Evolutionary conservation across 2,113 vertebrate species (phyloP), one percentile per base, ranked within the genome.

Genomic region (Tetraodon nigroviridis): DNA sequence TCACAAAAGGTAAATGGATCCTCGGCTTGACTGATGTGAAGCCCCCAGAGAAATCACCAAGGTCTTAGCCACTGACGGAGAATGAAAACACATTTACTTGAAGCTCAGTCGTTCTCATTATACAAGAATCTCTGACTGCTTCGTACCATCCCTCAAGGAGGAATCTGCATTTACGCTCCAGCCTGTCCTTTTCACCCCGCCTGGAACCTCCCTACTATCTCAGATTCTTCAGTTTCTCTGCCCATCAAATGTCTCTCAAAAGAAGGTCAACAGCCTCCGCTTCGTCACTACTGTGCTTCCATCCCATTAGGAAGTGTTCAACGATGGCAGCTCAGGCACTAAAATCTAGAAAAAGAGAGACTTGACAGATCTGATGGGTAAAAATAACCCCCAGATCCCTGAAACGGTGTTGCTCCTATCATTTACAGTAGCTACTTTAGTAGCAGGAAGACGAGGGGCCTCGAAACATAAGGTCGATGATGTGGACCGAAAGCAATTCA

Each of bases 231-330:
- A 59, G 62, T 58, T 69, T 61, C 44, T 67, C 56, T 18, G 47
- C 71, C 66, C 53, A 67, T 76, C 68, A 78, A 22, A 51, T 2
- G 42, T 68, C 77, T 77, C 63, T 62, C 10, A 42, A 58, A 62
- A 56, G 64, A 70, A 84, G 73, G 73, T 80, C 70, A 77, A 22
- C 75, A 76, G 78, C 76, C 72, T 76, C 76, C 58, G n/a, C 65
- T 53, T 54, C 57, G 21, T 64, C 44, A 49, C 55, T 59, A 66
- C 51, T 15, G 1, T 51, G 51, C 53, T 22, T 37, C 44, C n/a
- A 40, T 49, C 59, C 32, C 27, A 15, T 76, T 73, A 67, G 18
- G 58, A 61, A 2, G 21, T 11, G 0, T 8, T 51, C 75, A 51
- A 58, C 19, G 67, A 61, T 6, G 32, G 32, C 32, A 37, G 32